These are phyloP conservation scores for Invenusta paracnida DNA, from an alignment of 2,888 invertebrate genomes.

Conservation along the genomic window DNA sequence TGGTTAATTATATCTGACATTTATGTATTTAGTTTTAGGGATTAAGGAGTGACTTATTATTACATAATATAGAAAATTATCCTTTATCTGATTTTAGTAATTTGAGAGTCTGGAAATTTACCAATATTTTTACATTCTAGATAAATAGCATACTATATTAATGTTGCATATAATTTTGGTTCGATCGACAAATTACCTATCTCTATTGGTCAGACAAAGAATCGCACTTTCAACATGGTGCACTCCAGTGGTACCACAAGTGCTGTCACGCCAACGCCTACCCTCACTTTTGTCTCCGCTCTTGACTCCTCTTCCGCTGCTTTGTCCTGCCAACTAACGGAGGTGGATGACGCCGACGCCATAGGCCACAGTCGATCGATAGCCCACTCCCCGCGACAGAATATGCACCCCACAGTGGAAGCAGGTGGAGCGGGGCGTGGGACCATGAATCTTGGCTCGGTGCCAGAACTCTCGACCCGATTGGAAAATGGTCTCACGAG, in stretches of 20 bases:
- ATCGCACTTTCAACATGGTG: neutral
- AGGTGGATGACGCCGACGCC: neutral
- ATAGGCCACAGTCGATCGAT: too few relatives aligned
- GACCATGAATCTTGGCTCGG: neutral
- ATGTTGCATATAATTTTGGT: too few relatives aligned
- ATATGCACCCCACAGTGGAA: neutral
- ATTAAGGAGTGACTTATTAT: too few relatives aligned
- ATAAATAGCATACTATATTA: too few relatives aligned
- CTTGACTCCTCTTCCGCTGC: neutral
- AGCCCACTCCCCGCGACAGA: neutral
- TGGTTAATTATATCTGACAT: too few relatives aligned
- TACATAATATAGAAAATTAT: too few relatives aligned
- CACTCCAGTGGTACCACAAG: neutral
- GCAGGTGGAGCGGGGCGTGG: neutral
- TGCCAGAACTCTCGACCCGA: neutral
- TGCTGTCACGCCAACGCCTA: neutral
- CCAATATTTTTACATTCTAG: too few relatives aligned
- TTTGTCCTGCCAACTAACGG: neutral
- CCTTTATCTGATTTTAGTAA: too few relatives aligned
- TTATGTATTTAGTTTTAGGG: too few relatives aligned
- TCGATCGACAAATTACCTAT: too few relatives aligned
- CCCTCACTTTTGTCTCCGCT: neutral
- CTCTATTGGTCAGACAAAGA: neutral
- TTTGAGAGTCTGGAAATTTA: too few relatives aligned
- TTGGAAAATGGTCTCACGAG: neutral